Conservation (phyloP, 2,888 invertebrate species). For the Serripes groenlandicus region DNA sequence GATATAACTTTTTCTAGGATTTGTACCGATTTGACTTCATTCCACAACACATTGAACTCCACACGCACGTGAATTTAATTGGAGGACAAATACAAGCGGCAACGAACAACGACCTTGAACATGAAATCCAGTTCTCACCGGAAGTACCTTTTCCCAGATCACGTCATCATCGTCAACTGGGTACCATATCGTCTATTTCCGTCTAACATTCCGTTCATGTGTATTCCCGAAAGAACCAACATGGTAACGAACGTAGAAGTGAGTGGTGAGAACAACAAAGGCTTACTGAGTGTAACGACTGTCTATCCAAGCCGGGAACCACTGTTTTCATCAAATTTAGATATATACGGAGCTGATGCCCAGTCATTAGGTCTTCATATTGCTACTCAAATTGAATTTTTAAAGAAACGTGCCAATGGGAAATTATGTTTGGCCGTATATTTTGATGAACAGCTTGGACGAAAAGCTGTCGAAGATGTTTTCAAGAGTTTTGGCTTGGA, state of each 20-base stretch:
- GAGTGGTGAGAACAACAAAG: neutral
- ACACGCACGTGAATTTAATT: too few species aligned
- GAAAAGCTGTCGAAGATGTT: neutral
- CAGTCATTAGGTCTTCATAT: neutral
- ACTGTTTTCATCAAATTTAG: neutral
- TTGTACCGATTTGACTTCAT: too few species aligned
- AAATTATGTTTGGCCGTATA: neutral
- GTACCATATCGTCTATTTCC: slow-evolving; percentile 21
- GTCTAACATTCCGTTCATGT: slow-evolving; percentile 20
- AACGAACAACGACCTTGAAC: too few species aligned
- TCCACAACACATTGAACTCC: too few species aligned
- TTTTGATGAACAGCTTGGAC: neutral
- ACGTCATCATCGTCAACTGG: slow-evolving; percentile 26
- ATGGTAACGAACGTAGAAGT: neutral
- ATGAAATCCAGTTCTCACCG: neutral
- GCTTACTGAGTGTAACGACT: neutral
- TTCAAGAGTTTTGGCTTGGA: neutral
- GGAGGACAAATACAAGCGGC: too few species aligned
- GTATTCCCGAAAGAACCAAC: neutral
- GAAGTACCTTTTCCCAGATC: slow-evolving; percentile 16
- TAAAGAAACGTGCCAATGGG: neutral
- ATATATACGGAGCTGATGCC: neutral
- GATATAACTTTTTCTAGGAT: too few species aligned
- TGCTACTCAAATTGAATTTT: neutral
- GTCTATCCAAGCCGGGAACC: neutral